A percentile compares a stretch with the other conserved stretches of the same genome.
Conservation (phyloP, 2,888 invertebrate species). For the Sarcophaga caerulescens region DNA sequence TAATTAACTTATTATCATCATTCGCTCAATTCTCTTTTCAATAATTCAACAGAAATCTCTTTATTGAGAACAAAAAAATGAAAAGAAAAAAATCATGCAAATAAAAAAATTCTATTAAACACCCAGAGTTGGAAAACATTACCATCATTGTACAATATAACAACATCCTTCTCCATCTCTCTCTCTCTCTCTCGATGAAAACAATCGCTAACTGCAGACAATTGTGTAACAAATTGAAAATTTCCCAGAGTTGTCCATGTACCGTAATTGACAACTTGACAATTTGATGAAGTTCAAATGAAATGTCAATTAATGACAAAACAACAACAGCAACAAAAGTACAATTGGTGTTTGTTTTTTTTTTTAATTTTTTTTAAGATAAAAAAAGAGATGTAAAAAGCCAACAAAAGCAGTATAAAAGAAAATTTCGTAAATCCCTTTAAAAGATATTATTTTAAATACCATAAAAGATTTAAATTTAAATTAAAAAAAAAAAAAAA, state of each 20-base stretch:
- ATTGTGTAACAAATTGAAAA: constrained; percentile 63
- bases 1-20: constrained; percentile 59
- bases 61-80: neutral
- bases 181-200: neutral
- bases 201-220: constrained; percentile 13
- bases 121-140: constrained; percentile 18
- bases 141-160: neutral
- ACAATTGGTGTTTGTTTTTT: constrained; percentile 27
- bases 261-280: constrained; percentile 64
- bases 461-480: constrained; percentile 39
- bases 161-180: neutral
- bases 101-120: neutral
- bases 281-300: constrained; percentile 70
- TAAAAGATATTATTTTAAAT: constrained; percentile 61
- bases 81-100: neutral
- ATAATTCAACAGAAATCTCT: constrained; percentile 27
- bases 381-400: constrained; percentile 2
- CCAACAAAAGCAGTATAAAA: constrained; percentile 3
- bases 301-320: constrained; percentile 71
- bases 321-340: constrained; percentile 48
- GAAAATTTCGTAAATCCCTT: constrained; percentile 41
- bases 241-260: constrained; percentile 65
- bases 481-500: constrained; percentile 19
- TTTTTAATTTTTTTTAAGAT: neutral
- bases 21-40: constrained; percentile 16